phyloP scores from a whole-genome alignment of 1,140 invertebrate species.

The Delia radicum region DNA sequence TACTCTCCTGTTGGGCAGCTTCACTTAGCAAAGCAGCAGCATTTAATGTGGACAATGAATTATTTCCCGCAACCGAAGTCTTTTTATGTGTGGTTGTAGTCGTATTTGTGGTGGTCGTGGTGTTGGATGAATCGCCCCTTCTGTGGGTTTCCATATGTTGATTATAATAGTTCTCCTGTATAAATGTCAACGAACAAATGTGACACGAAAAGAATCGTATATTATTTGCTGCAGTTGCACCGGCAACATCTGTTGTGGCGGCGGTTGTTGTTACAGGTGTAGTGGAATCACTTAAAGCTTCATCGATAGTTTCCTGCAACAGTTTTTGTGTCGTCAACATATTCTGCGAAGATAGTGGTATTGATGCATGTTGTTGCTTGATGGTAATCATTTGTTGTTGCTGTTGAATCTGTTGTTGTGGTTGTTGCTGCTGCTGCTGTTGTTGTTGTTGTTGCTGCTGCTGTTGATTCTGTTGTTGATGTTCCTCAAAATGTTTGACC shows the following conservation, averaged over 20 bases:
- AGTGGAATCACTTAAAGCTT: conserved; percentile 48
- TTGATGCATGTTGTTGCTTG: conserved; percentile 15
- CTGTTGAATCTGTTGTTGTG: neutral
- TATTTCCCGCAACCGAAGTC: neutral
- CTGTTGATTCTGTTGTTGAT: conserved; percentile 52
- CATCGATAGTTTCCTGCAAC: conserved; percentile 54
- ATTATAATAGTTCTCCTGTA: conserved; percentile 55
- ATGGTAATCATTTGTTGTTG: conserved; percentile 6
- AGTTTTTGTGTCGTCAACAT: conserved; percentile 50
- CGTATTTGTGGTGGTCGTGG: conserved; percentile 35
- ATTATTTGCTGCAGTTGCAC: conserved; percentile 36
- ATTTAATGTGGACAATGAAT: conserved; percentile 8
- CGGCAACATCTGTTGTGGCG: neutral
- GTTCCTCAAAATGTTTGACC: conserved; percentile 51
- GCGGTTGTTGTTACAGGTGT: conserved; percentile 36
- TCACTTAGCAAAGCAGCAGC: conserved; percentile 48
- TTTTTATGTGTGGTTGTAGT: conserved; percentile 33
- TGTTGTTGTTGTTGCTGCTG: conserved; percentile 51
- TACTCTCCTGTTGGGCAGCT: conserved; percentile 19
- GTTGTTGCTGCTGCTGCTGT: conserved; percentile 44
- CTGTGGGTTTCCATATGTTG: conserved; percentile 55
- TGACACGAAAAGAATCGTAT: conserved; percentile 55
- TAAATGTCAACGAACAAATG: conserved; percentile 54
- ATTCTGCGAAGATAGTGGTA: conserved; percentile 34
- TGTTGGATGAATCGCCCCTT: conserved; percentile 29